phyloP scores from a whole-genome alignment of 2,888 invertebrate genomes.

The Chydorus sphaericus region DNA sequence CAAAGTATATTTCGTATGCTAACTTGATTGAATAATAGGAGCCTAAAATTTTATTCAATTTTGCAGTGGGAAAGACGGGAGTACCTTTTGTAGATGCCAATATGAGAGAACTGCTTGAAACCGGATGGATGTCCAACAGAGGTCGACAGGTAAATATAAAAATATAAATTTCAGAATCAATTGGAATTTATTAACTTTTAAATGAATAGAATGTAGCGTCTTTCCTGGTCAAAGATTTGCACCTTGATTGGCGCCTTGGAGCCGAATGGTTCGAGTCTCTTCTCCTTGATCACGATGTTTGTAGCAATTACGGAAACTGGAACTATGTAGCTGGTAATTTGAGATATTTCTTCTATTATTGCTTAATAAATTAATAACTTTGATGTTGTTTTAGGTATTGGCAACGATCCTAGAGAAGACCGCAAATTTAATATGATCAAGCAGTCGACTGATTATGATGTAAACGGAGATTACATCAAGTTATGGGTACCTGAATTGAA shows the following conservation, averaged over 20 bases:
- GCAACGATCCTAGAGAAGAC: slow-evolving; percentile 28
- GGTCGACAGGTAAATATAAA: no score
- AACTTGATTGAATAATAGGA: neutral
- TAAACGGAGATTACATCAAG: slow-evolving; percentile 25
- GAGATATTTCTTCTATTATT: no score
- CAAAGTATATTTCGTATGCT: neutral
- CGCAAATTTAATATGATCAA: slow-evolving; percentile 22
- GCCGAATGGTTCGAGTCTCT: slow-evolving; percentile 30
- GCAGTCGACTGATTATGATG: slow-evolving; percentile 21
- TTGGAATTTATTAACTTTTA: no score
- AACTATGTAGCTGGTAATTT: slow-evolving; percentile 23
- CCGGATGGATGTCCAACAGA: slow-evolving; percentile 30
- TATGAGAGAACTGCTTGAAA: slow-evolving; percentile 28
- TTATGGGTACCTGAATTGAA: slow-evolving; percentile 28
- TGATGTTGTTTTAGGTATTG: slow-evolving; percentile 25
- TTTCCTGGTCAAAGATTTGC: slow-evolving; percentile 29
- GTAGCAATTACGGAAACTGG: slow-evolving; percentile 32
- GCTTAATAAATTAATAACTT: no score
- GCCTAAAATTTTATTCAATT: neutral
- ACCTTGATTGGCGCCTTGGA: slow-evolving; percentile 29
- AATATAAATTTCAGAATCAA: no score
- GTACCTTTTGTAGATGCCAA: slow-evolving; percentile 32
- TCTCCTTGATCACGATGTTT: slow-evolving; percentile 29
- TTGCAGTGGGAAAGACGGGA: slow-evolving; percentile 27
- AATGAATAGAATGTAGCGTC: slow-evolving; percentile 31